phyloP scores from a whole-genome alignment of 2,888 invertebrate genomes.

The Tupiocoris notatus region DNA sequence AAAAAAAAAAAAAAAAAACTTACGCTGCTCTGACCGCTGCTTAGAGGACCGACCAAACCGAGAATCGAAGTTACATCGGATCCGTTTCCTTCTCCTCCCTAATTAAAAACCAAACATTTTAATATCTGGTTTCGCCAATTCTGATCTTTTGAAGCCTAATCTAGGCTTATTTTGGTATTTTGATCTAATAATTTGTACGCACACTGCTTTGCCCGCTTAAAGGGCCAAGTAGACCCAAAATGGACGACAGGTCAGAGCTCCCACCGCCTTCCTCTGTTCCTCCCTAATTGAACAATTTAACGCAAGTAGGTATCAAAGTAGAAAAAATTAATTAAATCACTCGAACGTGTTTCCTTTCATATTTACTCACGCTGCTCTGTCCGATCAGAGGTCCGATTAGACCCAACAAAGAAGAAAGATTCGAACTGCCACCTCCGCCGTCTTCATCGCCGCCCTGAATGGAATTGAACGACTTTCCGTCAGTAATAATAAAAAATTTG shows the following conservation, averaged over 20 bases:
- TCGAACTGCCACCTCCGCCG: constrained; percentile 45
- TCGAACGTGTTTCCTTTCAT: neutral
- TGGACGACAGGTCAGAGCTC: constrained; percentile 46
- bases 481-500: no score
- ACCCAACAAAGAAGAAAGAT: constrained; percentile 49
- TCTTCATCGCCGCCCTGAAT: constrained; percentile 41
- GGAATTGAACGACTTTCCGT: neutral
- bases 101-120: no score
- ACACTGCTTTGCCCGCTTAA: constrained; percentile 47
- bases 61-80: constrained; percentile 46
- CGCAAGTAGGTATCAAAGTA: no score
- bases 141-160: no score
- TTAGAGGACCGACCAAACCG: constrained; percentile 12
- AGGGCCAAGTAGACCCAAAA: constrained; percentile 44
- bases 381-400: constrained; percentile 49
- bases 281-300: constrained; percentile 18
- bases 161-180: no score
- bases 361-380: constrained; percentile 44
- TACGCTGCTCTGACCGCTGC: constrained; percentile 46
- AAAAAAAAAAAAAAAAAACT: neutral
- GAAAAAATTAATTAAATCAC: no score
- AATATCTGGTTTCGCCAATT: no score
- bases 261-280: constrained; percentile 45
- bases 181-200: no score
- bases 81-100: constrained; percentile 47